Evolutionary conservation across 2,113 vertebrate genomes (phyloP), one percentile per base, ranked within the genome.

Genomic region (Ifrita kowaldi): DNA sequence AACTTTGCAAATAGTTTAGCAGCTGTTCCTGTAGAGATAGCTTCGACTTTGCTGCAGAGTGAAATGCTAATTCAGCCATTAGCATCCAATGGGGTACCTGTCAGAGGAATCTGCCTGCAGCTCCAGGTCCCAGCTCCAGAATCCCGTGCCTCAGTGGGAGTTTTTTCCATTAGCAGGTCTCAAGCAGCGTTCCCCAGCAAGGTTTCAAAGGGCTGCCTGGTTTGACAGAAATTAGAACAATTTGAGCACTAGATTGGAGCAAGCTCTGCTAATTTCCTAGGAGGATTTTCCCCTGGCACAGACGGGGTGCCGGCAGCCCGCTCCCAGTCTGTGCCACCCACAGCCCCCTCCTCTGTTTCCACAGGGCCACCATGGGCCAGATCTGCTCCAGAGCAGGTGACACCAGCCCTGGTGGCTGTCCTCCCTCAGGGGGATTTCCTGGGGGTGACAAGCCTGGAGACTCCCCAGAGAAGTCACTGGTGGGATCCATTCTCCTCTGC

Each of bases 1-100:
- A 97, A 97, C 97, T 96, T 95, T 96, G 77, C 86, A 96, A 94
- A 95, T 71, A 97, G 96, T 97, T 97, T 83, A 94, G 93, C 97
- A 97, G 97, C 96, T 97, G 95, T 91, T 96, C 91, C 91, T 93
- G 85, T 47, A 87, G 91, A 97, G 95, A 95, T 93, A 97, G 94
- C 95, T 92, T 24, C 17, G 85, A 35, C 84, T 95, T 35, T 33
- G 60, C 91, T 84, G 90, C 71, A 76, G 84, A 94, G 87, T 32
- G 90, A 97, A 94, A 96, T 94, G 88, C 90, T 96, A 97, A 96
- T 97, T 94, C 87, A 93, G 90, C 90, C 75, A 47, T 92, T 90
- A 76, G 57, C 87, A 70, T 87, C 90, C 35, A 63, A 20, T 26
- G 79, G 79, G 93, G 80, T 83, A 92, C 93, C 91, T 95, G 94